A percentile compares a stretch with the other conserved stretches of the same genome.
Conservation (phyloP, 2,797 vertebrate species). For the Ceryle rudis region DNA sequence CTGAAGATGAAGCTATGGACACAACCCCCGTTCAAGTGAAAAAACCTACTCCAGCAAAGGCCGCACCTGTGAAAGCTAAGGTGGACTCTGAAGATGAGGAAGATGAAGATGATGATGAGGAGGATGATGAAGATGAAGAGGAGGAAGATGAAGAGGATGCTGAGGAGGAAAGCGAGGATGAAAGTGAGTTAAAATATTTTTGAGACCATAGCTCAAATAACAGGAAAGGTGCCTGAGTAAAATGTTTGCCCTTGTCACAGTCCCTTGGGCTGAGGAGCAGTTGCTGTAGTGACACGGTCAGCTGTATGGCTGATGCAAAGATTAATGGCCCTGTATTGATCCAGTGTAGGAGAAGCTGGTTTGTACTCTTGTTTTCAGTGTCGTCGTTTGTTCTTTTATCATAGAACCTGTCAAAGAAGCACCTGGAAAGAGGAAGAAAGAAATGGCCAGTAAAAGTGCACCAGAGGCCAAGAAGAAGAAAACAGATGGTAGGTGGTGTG, state of each 20-base stretch:
- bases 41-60: slow-evolving; percentile 87
- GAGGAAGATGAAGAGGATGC: slow-evolving; percentile 85
- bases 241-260: accelerated
- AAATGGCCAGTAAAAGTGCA: slow-evolving; percentile 83
- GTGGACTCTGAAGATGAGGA: slow-evolving; percentile 89
- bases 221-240: background rate
- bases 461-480: slow-evolving; percentile 93
- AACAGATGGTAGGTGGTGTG: slow-evolving; percentile 78
- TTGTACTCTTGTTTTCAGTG: background rate
- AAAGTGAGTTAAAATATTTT: slow-evolving; percentile 51
- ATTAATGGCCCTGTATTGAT: background rate
- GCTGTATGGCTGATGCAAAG: background rate
- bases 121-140: slow-evolving; percentile 84
- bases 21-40: slow-evolving; percentile 85
- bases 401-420: slow-evolving; percentile 82
- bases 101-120: slow-evolving; percentile 86
- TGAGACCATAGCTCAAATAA: background rate
- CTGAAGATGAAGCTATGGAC: slow-evolving; percentile 93
- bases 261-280: background rate
- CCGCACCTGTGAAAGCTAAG: slow-evolving; percentile 82
- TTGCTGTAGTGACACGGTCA: background rate
- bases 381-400: background rate
- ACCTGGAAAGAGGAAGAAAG: slow-evolving; percentile 92
- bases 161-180: slow-evolving; percentile 81
- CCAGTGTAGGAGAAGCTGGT: background rate